Evolutionary conservation across 2,888 invertebrate genomes (phyloP), one percentile per base, ranked within the genome.

Genomic region (Coelopa pilipes): DNA sequence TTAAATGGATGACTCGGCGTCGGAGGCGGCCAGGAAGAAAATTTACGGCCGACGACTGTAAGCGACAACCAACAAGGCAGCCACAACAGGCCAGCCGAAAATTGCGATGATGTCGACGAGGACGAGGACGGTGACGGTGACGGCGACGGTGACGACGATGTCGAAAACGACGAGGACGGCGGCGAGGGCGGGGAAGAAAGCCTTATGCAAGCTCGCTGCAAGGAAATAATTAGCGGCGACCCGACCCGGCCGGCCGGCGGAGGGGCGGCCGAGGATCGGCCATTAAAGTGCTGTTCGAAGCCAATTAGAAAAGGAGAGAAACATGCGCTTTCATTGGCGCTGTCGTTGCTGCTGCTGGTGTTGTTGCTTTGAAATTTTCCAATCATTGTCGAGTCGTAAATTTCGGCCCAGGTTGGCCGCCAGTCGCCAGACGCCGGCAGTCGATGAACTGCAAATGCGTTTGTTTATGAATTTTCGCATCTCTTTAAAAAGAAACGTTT

Each of bases 281-380:
- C 47, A 65, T 65, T 65, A 65, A 65, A 65, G 17, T 46, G 46
- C 46, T 65, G 46, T 47, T 65, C 45, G 57, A 21, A 34, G 7
- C 2, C 2, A 34, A 34, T 34, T 34, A 34, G 34, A 34, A 34
- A 34, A 34, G 7, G 34, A 34, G 34, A 34, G 34, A 34, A 34
- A 34, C 34, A 34, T 34, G 34, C 7, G 34, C 34, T 34, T 2
- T 34, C 2, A 7, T 7, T 34, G 34, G 2, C 7, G 74, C 55
- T 74, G 67, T 53, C 62, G 71, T 60, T 73, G 71, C 67, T 55
- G 59, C 65, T 70, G 68, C 60, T 71, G 66, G 62, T 62, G 75
- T 71, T 76, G 34, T 34, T 34, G 2, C 34, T 34, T 2, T 34
- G 34, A 34, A 34, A 34, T 34, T 34, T 34, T 34, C 34, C 34